phyloP scores from a whole-genome alignment of 2,888 invertebrate species.

The Cartodere bifasciata region DNA sequence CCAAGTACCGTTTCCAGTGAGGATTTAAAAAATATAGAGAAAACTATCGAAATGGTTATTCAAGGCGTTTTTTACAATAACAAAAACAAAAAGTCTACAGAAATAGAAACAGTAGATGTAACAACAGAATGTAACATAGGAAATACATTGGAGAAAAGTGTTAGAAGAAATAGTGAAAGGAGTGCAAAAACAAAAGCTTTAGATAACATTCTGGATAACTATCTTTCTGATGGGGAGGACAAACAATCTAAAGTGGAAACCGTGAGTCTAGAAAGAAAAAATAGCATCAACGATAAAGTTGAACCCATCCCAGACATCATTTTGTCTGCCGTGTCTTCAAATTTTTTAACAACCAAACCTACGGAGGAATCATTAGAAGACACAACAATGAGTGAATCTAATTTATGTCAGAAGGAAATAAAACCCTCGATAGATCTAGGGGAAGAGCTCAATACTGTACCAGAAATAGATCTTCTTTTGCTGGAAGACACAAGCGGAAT shows the following conservation, averaged over 20 bases:
- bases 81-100: slow-evolving; percentile 1
- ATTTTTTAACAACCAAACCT: too few relatives aligned
- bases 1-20: too few relatives aligned
- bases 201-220: slow-evolving; percentile 22
- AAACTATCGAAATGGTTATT: slow-evolving; percentile 9
- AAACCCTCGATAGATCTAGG: too few relatives aligned
- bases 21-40: too few relatives aligned
- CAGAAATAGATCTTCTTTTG: too few relatives aligned
- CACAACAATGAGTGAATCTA: too few relatives aligned
- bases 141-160: not conserved
- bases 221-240: slow-evolving; percentile 14
- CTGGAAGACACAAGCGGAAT: slow-evolving; percentile 19
- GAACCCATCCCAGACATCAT: too few relatives aligned
- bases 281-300: not conserved
- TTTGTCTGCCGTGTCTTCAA: too few relatives aligned
- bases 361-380: too few relatives aligned
- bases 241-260: not conserved
- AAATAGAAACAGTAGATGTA: too few relatives aligned
- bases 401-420: too few relatives aligned
- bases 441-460: too few relatives aligned
- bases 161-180: slow-evolving; percentile 9
- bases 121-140: not conserved
- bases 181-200: slow-evolving; percentile 22
- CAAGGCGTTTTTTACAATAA: slow-evolving; percentile 2
- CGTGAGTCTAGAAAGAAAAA: not conserved